Evolutionary conservation across 1,140 invertebrate genomes (phyloP), one percentile per base, ranked within the genome.

Genomic region (Mesaphorura yosii): DNA sequence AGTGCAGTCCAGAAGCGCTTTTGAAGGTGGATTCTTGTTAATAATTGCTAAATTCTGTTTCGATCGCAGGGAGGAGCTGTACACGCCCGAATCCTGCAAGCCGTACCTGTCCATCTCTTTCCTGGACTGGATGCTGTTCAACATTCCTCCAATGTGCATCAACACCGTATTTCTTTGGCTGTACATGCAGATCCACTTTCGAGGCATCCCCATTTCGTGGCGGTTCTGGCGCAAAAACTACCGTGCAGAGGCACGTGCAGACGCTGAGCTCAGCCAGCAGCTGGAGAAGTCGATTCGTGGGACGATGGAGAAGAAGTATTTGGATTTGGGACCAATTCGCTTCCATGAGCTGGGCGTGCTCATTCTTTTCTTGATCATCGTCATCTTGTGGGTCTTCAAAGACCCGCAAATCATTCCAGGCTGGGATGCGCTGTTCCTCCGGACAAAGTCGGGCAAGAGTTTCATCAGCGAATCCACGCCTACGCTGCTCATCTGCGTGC

Each of bases 331-430:
- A 28, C 78, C 81, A 0, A 78, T 87, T 63, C 79, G 76, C 39
- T 87, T 83, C 73, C 83, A 91, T 51, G 89, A 95, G 72, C 69
- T 66, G 5, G 74, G 76, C 23, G 82, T 91, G 2, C 78, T 85
- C 26, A 59, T 78, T 10, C 71, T 90, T 25, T 95, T 95, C 66
- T 66, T 86, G 3, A 58, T 81, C 10, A 78, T 90, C 5, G 80
- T 93, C 3, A 55, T 85, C 40, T 72, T 94, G 51, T 95, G 90
- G 83, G 84, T 94, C 66, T 88, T 91, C 66, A 78, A 88, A 45
- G 80, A 82, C 47, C 89, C 89, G 0, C 83, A 85, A 52, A 86
- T 89, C 65, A 79, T 63, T 28, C 57, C 57, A 23, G 60, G 60
- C 3, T 63, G 60, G 60, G 60, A 63, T 46, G 27, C 60, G 15